These are phyloP conservation scores for Lanius collurio DNA, from an alignment of 2,113 vertebrate species.

Conservation along the genomic window DNA sequence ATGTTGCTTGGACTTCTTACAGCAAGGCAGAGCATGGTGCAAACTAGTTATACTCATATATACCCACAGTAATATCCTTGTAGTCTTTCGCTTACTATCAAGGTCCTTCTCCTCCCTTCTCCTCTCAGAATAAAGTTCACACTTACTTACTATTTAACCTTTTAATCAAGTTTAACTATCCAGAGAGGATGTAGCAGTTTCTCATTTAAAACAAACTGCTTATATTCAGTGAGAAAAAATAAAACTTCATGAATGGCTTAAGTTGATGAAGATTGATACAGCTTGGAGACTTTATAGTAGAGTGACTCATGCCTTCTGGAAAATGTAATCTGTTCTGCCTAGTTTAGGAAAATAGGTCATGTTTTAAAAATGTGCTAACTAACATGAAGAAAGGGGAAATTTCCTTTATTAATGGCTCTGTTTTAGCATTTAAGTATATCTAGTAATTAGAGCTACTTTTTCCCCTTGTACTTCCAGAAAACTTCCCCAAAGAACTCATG, in stretches of 20 bases:
- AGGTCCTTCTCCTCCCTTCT: background rate
- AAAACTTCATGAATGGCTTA: slow-evolving; percentile 56
- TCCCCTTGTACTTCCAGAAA: background rate
- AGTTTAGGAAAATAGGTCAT: slow-evolving; percentile 63
- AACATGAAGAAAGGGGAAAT: slow-evolving; percentile 40
- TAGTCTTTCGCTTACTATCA: slow-evolving; percentile 18
- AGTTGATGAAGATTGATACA: slow-evolving; percentile 62
- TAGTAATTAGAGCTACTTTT: background rate
- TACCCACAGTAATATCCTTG: background rate
- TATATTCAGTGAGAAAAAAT: slow-evolving; percentile 61
- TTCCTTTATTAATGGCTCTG: slow-evolving; percentile 42
- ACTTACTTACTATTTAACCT: slow-evolving; percentile 53
- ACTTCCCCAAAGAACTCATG: background rate
- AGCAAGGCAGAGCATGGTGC: background rate
- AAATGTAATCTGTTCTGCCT: slow-evolving; percentile 62
- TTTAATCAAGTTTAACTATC: slow-evolving; percentile 27
- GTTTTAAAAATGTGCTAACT: slow-evolving; percentile 61
- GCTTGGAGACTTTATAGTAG: slow-evolving; percentile 57
- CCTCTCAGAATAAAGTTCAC: slow-evolving; percentile 31
- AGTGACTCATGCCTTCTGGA: slow-evolving; percentile 66
- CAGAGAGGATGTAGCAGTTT: slow-evolving; percentile 26
- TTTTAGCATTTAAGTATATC: background rate
- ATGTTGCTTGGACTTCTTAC: background rate
- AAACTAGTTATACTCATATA: background rate
- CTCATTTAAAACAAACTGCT: slow-evolving; percentile 49